Conservation (phyloP, 2,888 invertebrate genomes). For the Pediacus dermestoides region DNA sequence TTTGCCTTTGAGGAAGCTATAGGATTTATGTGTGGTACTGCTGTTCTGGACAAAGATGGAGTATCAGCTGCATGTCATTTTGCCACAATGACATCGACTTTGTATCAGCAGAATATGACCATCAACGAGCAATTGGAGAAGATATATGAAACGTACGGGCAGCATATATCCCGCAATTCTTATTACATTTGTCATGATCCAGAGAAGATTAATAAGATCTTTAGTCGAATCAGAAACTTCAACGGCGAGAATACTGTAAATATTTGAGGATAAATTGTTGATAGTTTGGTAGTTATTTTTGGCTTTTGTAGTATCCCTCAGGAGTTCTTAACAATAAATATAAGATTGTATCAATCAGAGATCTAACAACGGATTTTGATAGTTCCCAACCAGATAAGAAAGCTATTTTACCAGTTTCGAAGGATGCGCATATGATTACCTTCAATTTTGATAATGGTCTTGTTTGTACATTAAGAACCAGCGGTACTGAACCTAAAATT, state of each 20-base stretch:
- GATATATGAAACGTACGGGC: conserved; percentile 83
- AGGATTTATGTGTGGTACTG: conserved; percentile 91
- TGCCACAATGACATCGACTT: conserved; percentile 70
- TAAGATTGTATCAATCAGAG: conserved; percentile 69
- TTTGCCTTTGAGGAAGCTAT: conserved; percentile 99
- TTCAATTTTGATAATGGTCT: conserved; percentile 86
- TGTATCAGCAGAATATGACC: conserved; percentile 59
- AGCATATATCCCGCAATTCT: conserved; percentile 81
- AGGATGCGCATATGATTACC: conserved; percentile 86
- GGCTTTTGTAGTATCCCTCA: conserved; percentile 70
- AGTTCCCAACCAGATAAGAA: conserved; percentile 64
- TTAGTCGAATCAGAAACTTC: conserved; percentile 76
- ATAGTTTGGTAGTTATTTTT: conserved; percentile 15
- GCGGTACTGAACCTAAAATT: conserved; percentile 98
- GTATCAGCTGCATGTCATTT: conserved; percentile 81
- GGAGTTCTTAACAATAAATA: conserved; percentile 62
- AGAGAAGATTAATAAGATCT: conserved; percentile 67
- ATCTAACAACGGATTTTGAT: conserved; percentile 86
- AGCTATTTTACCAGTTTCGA: conserved; percentile 66
- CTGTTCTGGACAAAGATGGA: conserved; percentile 94
- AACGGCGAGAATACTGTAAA: conserved; percentile 60
- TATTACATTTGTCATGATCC: conserved; percentile 86
- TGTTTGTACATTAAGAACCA: conserved; percentile 85
- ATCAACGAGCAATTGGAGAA: conserved; percentile 64
- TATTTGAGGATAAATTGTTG: conserved; percentile 17